A percentile compares a stretch with the other conserved stretches of the same genome.
These are phyloP conservation scores for Julus scanicus DNA, from an alignment of 2,888 invertebrate genomes.

Conservation along the genomic window DNA sequence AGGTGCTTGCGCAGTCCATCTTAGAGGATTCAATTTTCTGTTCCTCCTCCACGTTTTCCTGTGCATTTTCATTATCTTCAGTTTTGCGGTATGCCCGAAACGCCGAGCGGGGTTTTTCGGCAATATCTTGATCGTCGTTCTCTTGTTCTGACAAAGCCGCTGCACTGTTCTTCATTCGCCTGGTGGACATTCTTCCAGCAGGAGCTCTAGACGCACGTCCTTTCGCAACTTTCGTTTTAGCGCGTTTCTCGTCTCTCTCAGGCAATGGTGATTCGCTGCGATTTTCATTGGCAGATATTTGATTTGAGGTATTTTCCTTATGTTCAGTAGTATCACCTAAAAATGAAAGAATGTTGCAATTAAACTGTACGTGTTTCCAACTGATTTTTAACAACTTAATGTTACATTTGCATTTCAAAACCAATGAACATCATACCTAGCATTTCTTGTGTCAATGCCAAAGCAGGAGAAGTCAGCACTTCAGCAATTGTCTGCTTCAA, in stretches of 20 bases:
- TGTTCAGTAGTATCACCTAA: neutral
- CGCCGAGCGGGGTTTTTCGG: neutral
- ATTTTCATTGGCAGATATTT: neutral
- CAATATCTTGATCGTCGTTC: neutral
- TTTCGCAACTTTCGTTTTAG: neutral
- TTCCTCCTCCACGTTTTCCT: too few species aligned
- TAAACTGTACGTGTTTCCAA: too few species aligned
- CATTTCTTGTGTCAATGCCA: neutral
- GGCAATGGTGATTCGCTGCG: neutral
- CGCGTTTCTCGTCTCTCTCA: neutral
- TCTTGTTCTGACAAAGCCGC: neutral
- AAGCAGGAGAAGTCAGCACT: neutral
- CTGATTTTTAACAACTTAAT: too few species aligned
- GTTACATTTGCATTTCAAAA: too few species aligned
- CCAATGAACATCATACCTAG: neutral
- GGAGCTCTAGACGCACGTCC: neutral
- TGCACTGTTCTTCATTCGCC: neutral
- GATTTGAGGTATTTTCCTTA: neutral
- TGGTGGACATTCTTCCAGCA: neutral
- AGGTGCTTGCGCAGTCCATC: neutral
- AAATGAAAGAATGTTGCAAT: neutral
- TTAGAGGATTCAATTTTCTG: too few species aligned
- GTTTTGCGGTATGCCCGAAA: neutral
- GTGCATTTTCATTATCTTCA: neutral
- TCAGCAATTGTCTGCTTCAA: neutral